Percentiles rank a stretch among this genome's conserved stretches.
phyloP scores from a whole-genome alignment of 2,113 vertebrate species.

The Mesoclemmys tuberculata region DNA sequence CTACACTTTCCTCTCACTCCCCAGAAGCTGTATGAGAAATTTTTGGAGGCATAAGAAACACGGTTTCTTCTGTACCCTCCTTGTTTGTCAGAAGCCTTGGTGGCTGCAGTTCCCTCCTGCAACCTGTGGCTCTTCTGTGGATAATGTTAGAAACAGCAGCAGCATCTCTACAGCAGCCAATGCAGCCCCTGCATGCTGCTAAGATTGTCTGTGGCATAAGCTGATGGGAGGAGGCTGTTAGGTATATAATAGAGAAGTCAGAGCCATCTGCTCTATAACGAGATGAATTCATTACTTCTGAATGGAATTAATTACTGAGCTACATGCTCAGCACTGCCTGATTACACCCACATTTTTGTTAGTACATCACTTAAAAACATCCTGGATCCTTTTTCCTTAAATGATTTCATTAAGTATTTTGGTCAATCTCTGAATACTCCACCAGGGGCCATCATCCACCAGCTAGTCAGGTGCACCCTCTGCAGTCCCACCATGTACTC shows the following conservation, averaged over 20 bases:
- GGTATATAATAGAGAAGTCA: not conserved
- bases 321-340: not conserved
- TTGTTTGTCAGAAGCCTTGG: not conserved
- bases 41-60: not conserved
- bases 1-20: not conserved
- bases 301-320: not conserved
- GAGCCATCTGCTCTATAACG: not conserved
- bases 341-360: not conserved
- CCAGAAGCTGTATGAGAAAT: not conserved
- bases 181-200: rapidly evolving
- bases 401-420: not conserved
- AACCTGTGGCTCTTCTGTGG: not conserved
- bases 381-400: not conserved
- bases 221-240: not conserved
- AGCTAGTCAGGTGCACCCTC: rapidly evolving
- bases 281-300: not conserved
- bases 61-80: rapidly evolving
- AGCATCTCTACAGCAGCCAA: not conserved
- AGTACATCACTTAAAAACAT: not conserved
- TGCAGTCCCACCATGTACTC: not conserved
- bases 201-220: not conserved
- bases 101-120: not conserved
- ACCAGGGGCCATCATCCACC: rapidly evolving
- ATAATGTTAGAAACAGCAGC: not conserved
- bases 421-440: not conserved